These are phyloP conservation scores for Branchinecta lynchi DNA, from an alignment of 1,140 invertebrate genomes.

Conservation along the genomic window DNA sequence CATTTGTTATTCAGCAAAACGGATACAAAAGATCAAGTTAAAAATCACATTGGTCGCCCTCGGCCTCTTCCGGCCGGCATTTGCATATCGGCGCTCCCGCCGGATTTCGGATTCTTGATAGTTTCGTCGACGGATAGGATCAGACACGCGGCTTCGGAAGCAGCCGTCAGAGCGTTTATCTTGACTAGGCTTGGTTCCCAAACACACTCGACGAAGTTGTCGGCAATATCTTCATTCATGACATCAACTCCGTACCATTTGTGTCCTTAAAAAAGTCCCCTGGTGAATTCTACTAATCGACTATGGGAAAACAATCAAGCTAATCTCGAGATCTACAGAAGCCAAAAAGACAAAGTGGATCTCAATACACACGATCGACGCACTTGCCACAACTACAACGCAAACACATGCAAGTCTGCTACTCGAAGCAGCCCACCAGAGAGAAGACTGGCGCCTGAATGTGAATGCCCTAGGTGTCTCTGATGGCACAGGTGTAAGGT, in stretches of 20 bases:
- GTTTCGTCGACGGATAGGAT: conserved; percentile 97
- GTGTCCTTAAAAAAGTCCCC: conserved; percentile 36
- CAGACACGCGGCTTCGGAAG: conserved; percentile 85
- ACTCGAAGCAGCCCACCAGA: too few species aligned
- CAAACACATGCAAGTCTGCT: too few species aligned
- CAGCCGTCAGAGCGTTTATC: conserved; percentile 88
- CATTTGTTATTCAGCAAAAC: not conserved
- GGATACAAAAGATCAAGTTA: not conserved
- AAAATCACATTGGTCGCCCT: conserved; percentile 24
- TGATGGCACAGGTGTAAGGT: too few species aligned
- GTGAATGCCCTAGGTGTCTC: too few species aligned
- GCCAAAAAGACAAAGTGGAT: too few species aligned
- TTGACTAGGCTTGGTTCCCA: conserved; percentile 97
- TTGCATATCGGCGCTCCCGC: conserved; percentile 29
- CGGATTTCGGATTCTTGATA: conserved; percentile 73
- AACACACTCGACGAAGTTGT: conserved; percentile 85
- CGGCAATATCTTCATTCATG: conserved; percentile 74
- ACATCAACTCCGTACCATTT: conserved; percentile 95
- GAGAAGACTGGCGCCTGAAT: too few species aligned
- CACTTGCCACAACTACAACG: too few species aligned
- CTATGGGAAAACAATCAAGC: too few species aligned
- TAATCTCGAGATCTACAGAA: too few species aligned
- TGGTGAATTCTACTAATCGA: not conserved
- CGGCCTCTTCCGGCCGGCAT: conserved; percentile 24
- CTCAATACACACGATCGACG: too few species aligned